These are phyloP conservation scores for Cacoxenus indagator DNA, from an alignment of 2,888 invertebrate species.

Conservation along the genomic window DNA sequence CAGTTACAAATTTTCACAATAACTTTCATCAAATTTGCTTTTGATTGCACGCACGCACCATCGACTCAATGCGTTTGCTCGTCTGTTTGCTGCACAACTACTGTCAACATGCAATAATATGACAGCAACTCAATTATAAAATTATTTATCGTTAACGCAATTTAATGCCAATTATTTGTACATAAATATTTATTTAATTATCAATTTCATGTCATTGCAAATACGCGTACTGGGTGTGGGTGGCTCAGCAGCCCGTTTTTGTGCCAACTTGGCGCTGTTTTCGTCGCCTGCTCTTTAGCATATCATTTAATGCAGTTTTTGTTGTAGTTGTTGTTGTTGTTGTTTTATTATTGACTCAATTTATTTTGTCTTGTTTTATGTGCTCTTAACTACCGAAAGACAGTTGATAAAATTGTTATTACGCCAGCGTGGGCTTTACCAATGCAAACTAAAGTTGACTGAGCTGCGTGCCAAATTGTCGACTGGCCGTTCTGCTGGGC, in stretches of 20 bases:
- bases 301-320: constrained; percentile 35
- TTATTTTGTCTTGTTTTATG: neutral
- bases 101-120: constrained; percentile 22
- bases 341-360: neutral
- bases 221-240: constrained; percentile 37
- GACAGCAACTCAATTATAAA: constrained; percentile 58
- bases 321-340: constrained; percentile 4
- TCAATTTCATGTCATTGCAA: constrained; percentile 51
- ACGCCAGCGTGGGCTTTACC: neutral
- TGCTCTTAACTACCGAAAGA: neutral
- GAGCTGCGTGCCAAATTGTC: neutral
- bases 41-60: too few relatives aligned
- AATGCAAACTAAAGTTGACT: neutral
- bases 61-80: neutral
- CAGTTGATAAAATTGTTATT: neutral
- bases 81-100: neutral
- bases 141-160: constrained; percentile 66
- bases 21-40: neutral
- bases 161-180: constrained; percentile 67
- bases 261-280: neutral
- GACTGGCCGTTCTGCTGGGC: too few relatives aligned
- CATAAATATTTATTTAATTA: constrained; percentile 60
- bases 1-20: neutral
- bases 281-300: neutral
- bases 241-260: neutral